Base-by-base conservation (phyloP, 2,888 invertebrate genomes). In the Sesia bembeciformis region DNA sequence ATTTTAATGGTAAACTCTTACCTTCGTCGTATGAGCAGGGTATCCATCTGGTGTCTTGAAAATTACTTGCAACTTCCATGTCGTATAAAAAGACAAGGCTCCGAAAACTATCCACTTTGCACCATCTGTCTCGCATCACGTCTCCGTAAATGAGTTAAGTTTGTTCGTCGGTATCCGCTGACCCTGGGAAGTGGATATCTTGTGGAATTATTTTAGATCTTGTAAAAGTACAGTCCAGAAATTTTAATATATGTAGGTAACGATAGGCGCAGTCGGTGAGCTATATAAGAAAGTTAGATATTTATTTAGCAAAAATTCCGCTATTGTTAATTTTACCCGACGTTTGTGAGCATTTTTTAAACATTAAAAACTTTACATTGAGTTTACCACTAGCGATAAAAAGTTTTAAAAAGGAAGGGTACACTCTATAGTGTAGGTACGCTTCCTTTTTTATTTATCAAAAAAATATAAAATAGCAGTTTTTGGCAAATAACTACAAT, bases 41-140 rank as follows among this genome's bases (percentile, higher is more conserved):
- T 46, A 46, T 46, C 46, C 46, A 46, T 46, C 46, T 46, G 46
- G 46, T 46, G 46, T 46, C 62, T 58, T 60, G 54, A 58, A 68
- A 68, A 72, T 72, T 68, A 72, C 70, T 74, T 68, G 59, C 58
- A 66, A 74, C 66, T 71, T 74, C 69, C 65, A 62, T 66, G 67
- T 67, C 70, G 67, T 72, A 72, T 74, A 72, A 69, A 69, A 70
- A 68, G 68, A 69, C 66, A 67, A 64, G 63, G 59, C 59, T 39
- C 6, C 55, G 60, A 64, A 70, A 79, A 76, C 79, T 77, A 77
- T 77, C 68, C 71, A 53, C 59, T 64, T 56, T 59, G 69, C 66
- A 64, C 73, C 79, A 79, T 78, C 77, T 80, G 79, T 74, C 70
- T 70, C 68, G 62, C 68, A 72, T 74, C 62, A 65, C 60, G 63